phyloP scores from a whole-genome alignment of 1,140 invertebrate species.

The Macrostomum lignano region DNA sequence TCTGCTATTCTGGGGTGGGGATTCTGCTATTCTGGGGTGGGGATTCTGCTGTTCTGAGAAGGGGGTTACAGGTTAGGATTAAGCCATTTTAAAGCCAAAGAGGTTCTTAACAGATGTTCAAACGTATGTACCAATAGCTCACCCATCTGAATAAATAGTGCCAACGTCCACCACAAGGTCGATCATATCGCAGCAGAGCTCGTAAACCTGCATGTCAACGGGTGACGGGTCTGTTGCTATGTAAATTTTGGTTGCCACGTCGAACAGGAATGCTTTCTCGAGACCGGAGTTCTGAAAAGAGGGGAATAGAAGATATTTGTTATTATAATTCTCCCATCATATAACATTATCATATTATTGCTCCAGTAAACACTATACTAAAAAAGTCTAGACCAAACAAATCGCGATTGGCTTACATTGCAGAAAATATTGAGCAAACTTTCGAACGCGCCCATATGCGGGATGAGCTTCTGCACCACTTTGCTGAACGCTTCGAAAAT shows the following conservation, averaged over 20 bases:
- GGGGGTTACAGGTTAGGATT: no score
- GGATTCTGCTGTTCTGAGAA: no score
- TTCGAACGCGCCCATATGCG: slow-evolving; percentile 76
- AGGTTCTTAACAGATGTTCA: no score
- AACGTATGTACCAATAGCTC: no score
- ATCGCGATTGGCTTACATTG: slow-evolving; percentile 40
- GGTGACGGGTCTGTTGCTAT: slow-evolving; percentile 93
- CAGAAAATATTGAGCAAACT: slow-evolving; percentile 96
- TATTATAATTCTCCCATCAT: slow-evolving; percentile 5
- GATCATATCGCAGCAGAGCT: slow-evolving; percentile 98
- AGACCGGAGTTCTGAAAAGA: slow-evolving; percentile 61
- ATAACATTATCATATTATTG: slow-evolving; percentile 3
- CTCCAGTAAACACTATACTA: slow-evolving; percentile 7
- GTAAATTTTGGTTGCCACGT: slow-evolving; percentile 94
- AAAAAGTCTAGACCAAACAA: slow-evolving; percentile 3
- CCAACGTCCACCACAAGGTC: slow-evolving; percentile 96
- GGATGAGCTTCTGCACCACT: slow-evolving; percentile 94
- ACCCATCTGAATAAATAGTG: slow-evolving; percentile 44
- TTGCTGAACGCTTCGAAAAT: slow-evolving; percentile 99
- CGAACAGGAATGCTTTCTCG: slow-evolving; percentile 89
- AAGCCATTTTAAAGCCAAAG: no score
- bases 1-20: no score
- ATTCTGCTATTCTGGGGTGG: no score
- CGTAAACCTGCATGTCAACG: slow-evolving; percentile 98
- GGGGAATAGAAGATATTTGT: slow-evolving; percentile 7